Evolutionary conservation across 2,888 invertebrate genomes (phyloP).

Genomic region (Syritta pipiens): DNA sequence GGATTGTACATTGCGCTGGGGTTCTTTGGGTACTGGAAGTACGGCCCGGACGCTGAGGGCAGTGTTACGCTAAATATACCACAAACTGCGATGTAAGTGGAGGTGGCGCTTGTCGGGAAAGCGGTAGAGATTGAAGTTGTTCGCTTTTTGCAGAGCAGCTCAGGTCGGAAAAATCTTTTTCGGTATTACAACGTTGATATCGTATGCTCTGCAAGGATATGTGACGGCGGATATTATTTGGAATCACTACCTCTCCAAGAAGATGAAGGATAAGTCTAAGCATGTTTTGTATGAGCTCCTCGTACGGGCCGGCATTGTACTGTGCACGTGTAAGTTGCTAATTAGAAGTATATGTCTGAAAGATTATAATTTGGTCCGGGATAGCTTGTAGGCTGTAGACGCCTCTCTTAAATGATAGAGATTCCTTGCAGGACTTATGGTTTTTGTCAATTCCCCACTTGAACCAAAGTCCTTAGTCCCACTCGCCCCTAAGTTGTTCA

Average conservation of each 20-base stretch:
- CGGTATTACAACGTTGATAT: constrained; percentile 93
- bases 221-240: constrained; percentile 98
- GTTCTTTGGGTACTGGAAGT: constrained; percentile 95
- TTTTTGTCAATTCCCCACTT: too few relatives aligned
- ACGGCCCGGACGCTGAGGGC: constrained; percentile 86
- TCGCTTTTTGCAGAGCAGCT: constrained; percentile 81
- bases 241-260: constrained; percentile 83
- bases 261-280: constrained; percentile 82
- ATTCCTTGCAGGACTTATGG: too few relatives aligned
- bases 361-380: too few relatives aligned
- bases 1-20: constrained; percentile 91
- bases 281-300: constrained; percentile 85
- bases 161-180: constrained; percentile 92
- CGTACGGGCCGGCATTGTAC: constrained; percentile 86
- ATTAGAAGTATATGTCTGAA: too few relatives aligned
- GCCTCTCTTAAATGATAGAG: too few relatives aligned
- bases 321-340: constrained; percentile 84
- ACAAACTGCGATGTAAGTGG: constrained; percentile 83
- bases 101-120: too few relatives aligned
- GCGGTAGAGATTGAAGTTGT: not conserved
- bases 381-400: too few relatives aligned
- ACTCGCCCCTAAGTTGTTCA: too few relatives aligned
- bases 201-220: constrained; percentile 98
- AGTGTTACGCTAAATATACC: constrained; percentile 95
- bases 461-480: too few relatives aligned